Evolutionary conservation across 2,888 invertebrate species (phyloP), one percentile per base, ranked within the genome.

Genomic region (Lycia hirtaria): DNA sequence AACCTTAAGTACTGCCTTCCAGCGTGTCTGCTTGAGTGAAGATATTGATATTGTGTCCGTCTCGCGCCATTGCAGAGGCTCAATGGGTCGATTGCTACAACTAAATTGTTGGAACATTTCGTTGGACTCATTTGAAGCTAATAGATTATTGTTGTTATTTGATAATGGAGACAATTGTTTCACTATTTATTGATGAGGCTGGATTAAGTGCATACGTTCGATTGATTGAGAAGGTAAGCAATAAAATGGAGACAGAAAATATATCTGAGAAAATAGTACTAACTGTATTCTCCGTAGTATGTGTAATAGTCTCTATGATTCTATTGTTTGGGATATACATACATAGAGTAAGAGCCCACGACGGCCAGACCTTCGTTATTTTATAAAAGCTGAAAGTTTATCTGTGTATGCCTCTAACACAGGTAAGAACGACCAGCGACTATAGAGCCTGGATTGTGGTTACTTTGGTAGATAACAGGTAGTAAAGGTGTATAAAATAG

Each of bases 21-120:
- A 47, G 19, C 2, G 47, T 0, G 26, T 35, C 41, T 30, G 48
- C 48, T 50, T 47, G 41, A 59, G 45, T 24, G 49, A 54, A 59
- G 66, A 58, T 61, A 67, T 67, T 67, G 67, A 64, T 67, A 67
- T 64, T 64, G 64, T 59, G 53, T 58, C 41, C 55, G 67, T 64
- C 55, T 41, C 64, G 67, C 50, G 47, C 58, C 67, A 67, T 67
- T 64, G 67, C 60, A 50, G 60, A 55, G 58, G 44, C 12, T 60
- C 48, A 64, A 61, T 56, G 59, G 55, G 49, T 38, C 57, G 62
- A 62, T 67, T 62, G 66, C 64, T 60, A 19, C 56, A 59, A 62
- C 54, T 62, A 47, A 59, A 64, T 64, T 60, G 64, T 51, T 60
- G 50, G 33, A 59, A 49, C 61, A 64, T 59, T 62, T 64, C 59